Conservation (phyloP, 2,888 invertebrate species). For the Ophion costatus region DNA sequence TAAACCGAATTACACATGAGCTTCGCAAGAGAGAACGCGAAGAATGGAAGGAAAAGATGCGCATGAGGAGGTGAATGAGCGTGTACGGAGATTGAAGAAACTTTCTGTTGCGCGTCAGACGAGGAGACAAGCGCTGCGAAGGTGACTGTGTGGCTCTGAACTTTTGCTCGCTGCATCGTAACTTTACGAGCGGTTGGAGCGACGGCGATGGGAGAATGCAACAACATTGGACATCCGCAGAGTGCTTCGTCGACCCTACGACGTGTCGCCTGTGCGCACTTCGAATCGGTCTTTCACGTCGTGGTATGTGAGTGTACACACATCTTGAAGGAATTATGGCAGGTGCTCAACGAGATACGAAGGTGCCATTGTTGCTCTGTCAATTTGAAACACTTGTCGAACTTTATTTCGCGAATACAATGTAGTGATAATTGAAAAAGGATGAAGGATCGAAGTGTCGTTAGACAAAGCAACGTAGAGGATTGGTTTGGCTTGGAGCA, state of each 20-base stretch:
- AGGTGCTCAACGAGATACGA: neutral
- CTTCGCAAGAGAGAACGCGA: slow-evolving; percentile 12
- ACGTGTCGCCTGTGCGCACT: neutral
- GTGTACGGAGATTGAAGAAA: slow-evolving; percentile 42
- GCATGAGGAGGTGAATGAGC: neutral
- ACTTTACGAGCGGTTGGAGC: slow-evolving; percentile 47
- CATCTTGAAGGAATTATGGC: neutral
- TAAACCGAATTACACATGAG: slow-evolving; percentile 71
- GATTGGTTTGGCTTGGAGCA: too few relatives aligned
- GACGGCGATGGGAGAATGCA: slow-evolving; percentile 2
- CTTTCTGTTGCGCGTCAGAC: slow-evolving; percentile 45
- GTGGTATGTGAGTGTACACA: neutral
- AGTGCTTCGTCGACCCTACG: neutral
- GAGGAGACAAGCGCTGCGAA: neutral
- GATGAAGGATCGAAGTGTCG: too few relatives aligned
- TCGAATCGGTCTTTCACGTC: neutral
- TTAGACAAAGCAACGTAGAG: too few relatives aligned
- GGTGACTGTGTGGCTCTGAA: slow-evolving; percentile 21
- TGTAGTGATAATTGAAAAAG: neutral
- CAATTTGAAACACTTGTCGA: neutral
- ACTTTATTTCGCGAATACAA: neutral
- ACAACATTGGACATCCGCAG: slow-evolving; percentile 3
- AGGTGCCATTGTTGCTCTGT: neutral
- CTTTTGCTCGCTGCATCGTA: slow-evolving; percentile 41
- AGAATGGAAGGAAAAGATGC: slow-evolving; percentile 40